Evolutionary conservation across 2,113 vertebrate species (phyloP).

Genomic region (Bostrychus sinensis): DNA sequence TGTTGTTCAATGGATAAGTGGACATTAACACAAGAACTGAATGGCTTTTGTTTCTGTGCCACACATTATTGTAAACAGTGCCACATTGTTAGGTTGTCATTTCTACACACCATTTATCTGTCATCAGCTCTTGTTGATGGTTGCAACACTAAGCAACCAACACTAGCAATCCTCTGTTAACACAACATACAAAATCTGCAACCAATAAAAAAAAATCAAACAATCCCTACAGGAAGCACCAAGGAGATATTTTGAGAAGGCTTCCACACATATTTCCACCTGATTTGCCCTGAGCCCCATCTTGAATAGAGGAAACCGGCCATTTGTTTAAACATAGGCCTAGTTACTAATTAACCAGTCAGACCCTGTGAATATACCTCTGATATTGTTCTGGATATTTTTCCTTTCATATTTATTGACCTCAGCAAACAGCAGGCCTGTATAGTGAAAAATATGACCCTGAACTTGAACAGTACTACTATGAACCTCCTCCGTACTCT

Average conservation of each 20-base stretch:
- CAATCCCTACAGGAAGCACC: not conserved
- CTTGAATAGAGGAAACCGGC: conserved; percentile 30
- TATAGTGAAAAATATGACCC: conserved; percentile 12
- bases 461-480: conserved; percentile 1
- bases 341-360: conserved; percentile 67
- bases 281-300: conserved; percentile 14
- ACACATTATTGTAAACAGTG: conserved; percentile 17
- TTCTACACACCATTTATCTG: conserved; percentile 31
- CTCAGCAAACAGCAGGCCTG: conserved; percentile 1
- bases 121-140: conserved; percentile 40
- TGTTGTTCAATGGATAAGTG: not conserved
- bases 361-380: conserved; percentile 19
- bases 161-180: not conserved
- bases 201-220: too few species aligned
- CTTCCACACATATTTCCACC: conserved; percentile 11
- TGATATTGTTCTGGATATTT: conserved; percentile 5
- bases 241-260: conserved; percentile 4
- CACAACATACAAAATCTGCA: not conserved
- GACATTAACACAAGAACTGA: not conserved
- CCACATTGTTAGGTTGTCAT: conserved; percentile 10
- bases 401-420: conserved; percentile 20
- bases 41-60: not conserved
- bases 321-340: conserved; percentile 61
- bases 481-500: conserved; percentile 20
- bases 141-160: conserved; percentile 40